These are phyloP conservation scores for Vanessa cardui DNA, from an alignment of 2,888 invertebrate species.

Conservation along the genomic window DNA sequence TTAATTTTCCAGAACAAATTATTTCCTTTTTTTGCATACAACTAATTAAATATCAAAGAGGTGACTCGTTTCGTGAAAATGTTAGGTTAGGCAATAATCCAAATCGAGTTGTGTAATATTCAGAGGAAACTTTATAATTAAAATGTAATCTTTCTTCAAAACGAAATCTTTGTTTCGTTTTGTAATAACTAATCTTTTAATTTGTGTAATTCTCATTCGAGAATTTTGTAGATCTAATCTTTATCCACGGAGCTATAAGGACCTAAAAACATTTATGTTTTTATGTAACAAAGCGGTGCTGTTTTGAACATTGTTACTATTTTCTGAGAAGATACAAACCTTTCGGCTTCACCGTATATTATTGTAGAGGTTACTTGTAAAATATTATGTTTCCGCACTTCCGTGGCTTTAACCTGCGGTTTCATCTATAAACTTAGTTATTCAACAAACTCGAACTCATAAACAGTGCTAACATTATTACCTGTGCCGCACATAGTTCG, in stretches of 20 bases:
- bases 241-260: neutral
- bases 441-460: conserved; percentile 46
- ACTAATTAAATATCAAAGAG: neutral
- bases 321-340: conserved; percentile 17
- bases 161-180: too few species aligned
- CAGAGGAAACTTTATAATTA: too few species aligned
- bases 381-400: conserved; percentile 43
- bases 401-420: conserved; percentile 42
- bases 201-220: too few species aligned
- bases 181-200: too few species aligned
- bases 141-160: too few species aligned
- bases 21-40: neutral
- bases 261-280: neutral
- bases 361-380: conserved; percentile 38
- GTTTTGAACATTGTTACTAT: neutral
- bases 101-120: too few species aligned
- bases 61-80: too few species aligned
- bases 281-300: too few species aligned
- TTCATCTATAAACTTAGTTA: conserved; percentile 49
- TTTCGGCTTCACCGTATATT: conserved; percentile 27
- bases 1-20: too few species aligned
- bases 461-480: conserved; percentile 50
- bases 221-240: too few species aligned
- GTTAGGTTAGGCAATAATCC: too few species aligned
- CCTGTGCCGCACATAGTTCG: conserved; percentile 49